Base-by-base conservation (phyloP, 1,140 invertebrate species). In the Chionoecetes opilio region DNA sequence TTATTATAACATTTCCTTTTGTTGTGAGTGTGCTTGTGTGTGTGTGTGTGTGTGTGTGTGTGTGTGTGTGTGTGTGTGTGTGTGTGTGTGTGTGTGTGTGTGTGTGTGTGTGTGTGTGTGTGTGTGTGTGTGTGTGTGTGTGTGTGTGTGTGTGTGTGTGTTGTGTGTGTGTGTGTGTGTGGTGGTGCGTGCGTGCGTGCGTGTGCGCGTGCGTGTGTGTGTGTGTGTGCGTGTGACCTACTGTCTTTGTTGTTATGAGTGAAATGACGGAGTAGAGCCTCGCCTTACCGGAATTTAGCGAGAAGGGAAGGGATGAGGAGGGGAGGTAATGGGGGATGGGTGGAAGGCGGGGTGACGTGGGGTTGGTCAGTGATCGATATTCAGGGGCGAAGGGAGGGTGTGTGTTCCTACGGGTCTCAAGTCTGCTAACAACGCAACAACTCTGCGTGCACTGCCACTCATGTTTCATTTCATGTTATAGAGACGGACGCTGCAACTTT, bases 341-440 rank as follows among this genome's bases (percentile, higher is more conserved):
- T 6, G 46, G 46, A 26, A 75, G 63, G 63, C 63, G 63, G 63
- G 63, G 63, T 75, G 63, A 3, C 21, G 63, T 75, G n/a, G 63
- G 63, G 63, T 75, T 75, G 63, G 63, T 75, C 63, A 75, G 63
- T 75, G 63, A 75, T 75, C 63, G n/a, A 75, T 75, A 75, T 75
- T 75, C 63, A 75, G 63, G 63, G 63, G 63, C 63, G 63, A 26
- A 75, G n/a, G 21, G 63, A 6, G 63, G 41, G 41, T 46, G 14
- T 5, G 41, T 8, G 41, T 5, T 5, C 41, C 5, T n/a, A 75
- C 63, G n/a, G 63, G 63, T 75, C 63, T 75, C 63, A 75, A 26
- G 63, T 75, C 21, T 75, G 63, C 63, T 75, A 75, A 75, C 63
- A n/a, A n/a, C 63, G 63, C 63, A n/a, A n/a, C n/a, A 75, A 75